Conservation (phyloP, 2,888 invertebrate species). For the Perizoma affinitatum region DNA sequence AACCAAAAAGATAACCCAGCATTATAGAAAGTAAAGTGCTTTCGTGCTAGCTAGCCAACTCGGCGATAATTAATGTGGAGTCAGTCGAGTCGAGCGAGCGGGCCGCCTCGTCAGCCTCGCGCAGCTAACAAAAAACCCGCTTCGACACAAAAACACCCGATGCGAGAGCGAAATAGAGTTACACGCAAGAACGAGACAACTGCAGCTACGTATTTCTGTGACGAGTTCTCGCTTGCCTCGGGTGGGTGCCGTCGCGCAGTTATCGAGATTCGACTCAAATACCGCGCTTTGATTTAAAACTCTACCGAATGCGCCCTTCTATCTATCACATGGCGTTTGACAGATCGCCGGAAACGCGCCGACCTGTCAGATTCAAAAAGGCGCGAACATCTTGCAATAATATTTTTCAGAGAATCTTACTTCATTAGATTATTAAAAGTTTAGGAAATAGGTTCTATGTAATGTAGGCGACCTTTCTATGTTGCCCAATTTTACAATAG, state of each 20-base stretch:
- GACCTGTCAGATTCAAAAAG: slow-evolving; percentile 79
- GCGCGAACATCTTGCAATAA: slow-evolving; percentile 63
- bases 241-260: slow-evolving; percentile 62
- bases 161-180: slow-evolving; percentile 62
- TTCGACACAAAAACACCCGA: slow-evolving; percentile 82
- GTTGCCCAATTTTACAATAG: slow-evolving; percentile 44
- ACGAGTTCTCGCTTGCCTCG: slow-evolving; percentile 78
- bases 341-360: slow-evolving; percentile 78
- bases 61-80: slow-evolving; percentile 81
- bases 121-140: slow-evolving; percentile 80
- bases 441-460: slow-evolving; percentile 35
- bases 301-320: slow-evolving; percentile 81
- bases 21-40: slow-evolving; percentile 81
- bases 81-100: slow-evolving; percentile 72
- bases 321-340: slow-evolving; percentile 84
- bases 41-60: slow-evolving; percentile 73
- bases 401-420: slow-evolving; percentile 42
- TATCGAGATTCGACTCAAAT: slow-evolving; percentile 74
- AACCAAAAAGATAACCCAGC: slow-evolving; percentile 57
- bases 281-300: slow-evolving; percentile 83
- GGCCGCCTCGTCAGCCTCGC: slow-evolving; percentile 68
- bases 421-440: slow-evolving; percentile 30
- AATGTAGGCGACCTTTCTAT: slow-evolving; percentile 42
- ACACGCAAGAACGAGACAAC: slow-evolving; percentile 61
- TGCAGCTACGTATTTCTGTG: slow-evolving; percentile 76